phyloP scores from a whole-genome alignment of 2,797 vertebrate genomes.

The Myotis findleyi region DNA sequence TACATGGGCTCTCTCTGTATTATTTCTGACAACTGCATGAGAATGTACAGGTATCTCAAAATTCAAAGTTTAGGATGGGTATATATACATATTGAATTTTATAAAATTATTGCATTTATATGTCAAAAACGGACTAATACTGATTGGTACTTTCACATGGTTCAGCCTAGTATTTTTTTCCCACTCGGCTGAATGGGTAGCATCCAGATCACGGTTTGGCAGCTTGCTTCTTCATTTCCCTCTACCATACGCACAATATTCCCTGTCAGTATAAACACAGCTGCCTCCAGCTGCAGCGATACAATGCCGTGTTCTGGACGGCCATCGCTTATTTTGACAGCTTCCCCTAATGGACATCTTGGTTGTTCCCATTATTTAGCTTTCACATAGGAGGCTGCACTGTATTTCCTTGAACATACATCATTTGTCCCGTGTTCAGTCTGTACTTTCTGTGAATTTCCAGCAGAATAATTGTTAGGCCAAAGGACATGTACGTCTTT shows the following conservation, averaged over 20 bases:
- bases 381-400: not conserved
- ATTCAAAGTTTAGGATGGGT: not conserved
- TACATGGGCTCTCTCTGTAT: not conserved
- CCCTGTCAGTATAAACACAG: not conserved
- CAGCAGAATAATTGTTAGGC: not conserved
- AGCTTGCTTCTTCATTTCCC: not conserved
- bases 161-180: no score
- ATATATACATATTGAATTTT: not conserved
- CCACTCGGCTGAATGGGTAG: not conserved
- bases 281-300: constrained; percentile 57
- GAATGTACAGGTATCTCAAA: not conserved
- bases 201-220: not conserved
- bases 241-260: not conserved
- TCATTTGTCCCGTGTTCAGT: not conserved
- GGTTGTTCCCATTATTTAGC: not conserved
- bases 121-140: no score
- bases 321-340: constrained; percentile 6
- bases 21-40: not conserved
- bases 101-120: no score
- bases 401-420: not conserved
- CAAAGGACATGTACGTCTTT: not conserved
- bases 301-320: not conserved
- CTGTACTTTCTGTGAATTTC: not conserved
- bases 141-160: no score
- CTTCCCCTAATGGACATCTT: not conserved